Percentiles rank a stretch among this genome's conserved stretches.
phyloP scores from a whole-genome alignment of 2,113 vertebrate species.

The Tenebrosternarchus preto region DNA sequence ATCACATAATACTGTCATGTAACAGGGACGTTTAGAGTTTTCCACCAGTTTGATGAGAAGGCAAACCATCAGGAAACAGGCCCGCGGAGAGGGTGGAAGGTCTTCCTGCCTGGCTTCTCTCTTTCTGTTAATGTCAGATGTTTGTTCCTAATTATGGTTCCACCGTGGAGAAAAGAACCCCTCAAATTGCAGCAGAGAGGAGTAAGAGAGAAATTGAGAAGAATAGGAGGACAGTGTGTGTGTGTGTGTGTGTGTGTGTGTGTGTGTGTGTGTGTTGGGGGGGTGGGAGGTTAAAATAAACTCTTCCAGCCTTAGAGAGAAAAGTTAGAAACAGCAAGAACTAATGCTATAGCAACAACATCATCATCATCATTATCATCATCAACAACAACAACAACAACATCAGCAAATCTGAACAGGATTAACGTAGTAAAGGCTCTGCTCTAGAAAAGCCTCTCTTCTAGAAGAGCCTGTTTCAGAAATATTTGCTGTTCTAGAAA shows the following conservation, averaged over 20 bases:
- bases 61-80: too few relatives aligned
- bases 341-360: conserved; percentile 55
- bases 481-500: too few relatives aligned
- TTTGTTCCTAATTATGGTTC: background rate
- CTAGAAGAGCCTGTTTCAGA: too few relatives aligned
- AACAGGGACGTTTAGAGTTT: background rate
- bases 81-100: too few relatives aligned
- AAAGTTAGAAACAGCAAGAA: background rate
- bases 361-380: conserved; percentile 85
- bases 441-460: too few relatives aligned
- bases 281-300: too few relatives aligned
- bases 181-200: background rate
- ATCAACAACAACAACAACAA: conserved; percentile 67
- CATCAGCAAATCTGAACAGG: conserved; percentile 60
- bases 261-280: too few relatives aligned
- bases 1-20: background rate
- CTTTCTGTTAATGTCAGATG: background rate
- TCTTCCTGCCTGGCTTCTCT: too few relatives aligned
- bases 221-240: background rate
- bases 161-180: background rate
- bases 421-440: conserved; percentile 67
- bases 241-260: too few relatives aligned
- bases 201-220: background rate
- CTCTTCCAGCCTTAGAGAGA: too few relatives aligned
- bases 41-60: too few relatives aligned